Evolutionary conservation across 2,888 invertebrate genomes (phyloP), one percentile per base, ranked within the genome.

Genomic region (Agonopterix alstromeriana): DNA sequence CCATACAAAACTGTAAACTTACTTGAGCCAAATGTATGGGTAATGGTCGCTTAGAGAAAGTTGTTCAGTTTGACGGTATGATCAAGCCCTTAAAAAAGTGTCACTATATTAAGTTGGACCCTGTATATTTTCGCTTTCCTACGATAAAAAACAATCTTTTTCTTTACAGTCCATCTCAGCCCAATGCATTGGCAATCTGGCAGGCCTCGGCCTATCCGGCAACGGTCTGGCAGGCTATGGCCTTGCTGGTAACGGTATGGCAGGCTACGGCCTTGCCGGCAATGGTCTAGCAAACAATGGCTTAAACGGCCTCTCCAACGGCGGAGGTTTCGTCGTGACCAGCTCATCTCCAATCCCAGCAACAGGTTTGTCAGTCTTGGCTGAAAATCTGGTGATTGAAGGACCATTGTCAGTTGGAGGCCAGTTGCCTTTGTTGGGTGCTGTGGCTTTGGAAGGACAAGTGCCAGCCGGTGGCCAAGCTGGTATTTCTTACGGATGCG

Each of bases 401-500:
- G 68, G 68, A 0, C 53, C 57, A 2, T 46, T 65, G 4, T 11
- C 47, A 1, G 63, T 67, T 0, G 49, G 56, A 35, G 71, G 69
- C 0, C 58, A 60, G 38, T 46, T 68, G 48, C 72, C 70, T 0
- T 63, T 67, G 36, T 44, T 66, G 1, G 61, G 63, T 3, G 50
- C 67, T 0, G 66, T 67, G 2, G 54, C 52, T 5, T 36, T 61
- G 7, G 52, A 54, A 14, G 61, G 64, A 9, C 42, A 49, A 3
- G 48, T 66, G 17, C 60, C 63, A 36, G 55, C 68, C 9, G 53
- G 48, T 43, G 69, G 67, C 5, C 54, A 60, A 4, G 66, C 64
- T 46, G 57, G 60, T 3, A 45, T 69, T 8, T 52, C 57, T 0
- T 67, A 62, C 44, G 60, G 60, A 3, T 62, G 64, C 46, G 66